These are phyloP conservation scores for Corythornis vintsioides DNA, from an alignment of 2,113 vertebrate genomes.

Conservation along the genomic window DNA sequence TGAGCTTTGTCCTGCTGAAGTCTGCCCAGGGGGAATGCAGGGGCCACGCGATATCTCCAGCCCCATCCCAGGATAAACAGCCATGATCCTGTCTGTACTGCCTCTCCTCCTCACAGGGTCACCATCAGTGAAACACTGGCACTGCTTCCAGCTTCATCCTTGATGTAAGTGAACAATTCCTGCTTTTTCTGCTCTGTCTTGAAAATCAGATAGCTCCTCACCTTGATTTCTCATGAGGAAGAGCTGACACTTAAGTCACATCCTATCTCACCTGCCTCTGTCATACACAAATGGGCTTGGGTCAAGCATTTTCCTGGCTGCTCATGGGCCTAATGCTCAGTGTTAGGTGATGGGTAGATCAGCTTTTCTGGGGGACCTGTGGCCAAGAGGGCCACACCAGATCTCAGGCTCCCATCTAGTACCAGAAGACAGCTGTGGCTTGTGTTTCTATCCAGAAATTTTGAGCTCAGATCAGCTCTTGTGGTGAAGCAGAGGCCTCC, in stretches of 20 bases:
- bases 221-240: slow-evolving; percentile 13
- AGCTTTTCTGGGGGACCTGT: neutral
- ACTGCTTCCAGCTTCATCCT: neutral
- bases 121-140: neutral
- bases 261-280: neutral
- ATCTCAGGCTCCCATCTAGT: neutral
- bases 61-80: neutral
- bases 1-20: neutral
- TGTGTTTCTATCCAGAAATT: neutral
- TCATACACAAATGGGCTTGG: fast-evolving
- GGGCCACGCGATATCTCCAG: neutral
- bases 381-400: neutral
- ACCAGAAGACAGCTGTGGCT: neutral
- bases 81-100: fast-evolving
- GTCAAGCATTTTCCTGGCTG: neutral
- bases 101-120: neutral
- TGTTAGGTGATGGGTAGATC: neutral
- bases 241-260: slow-evolving; percentile 36
- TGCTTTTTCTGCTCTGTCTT: slow-evolving; percentile 35
- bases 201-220: slow-evolving; percentile 17
- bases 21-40: neutral
- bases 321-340: neutral
- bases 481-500: fast-evolving
- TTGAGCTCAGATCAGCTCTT: neutral
- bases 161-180: slow-evolving; percentile 28